Base-by-base conservation (phyloP, 2,113 vertebrate species). In the Pseudorhombus dupliciocellatus region DNA sequence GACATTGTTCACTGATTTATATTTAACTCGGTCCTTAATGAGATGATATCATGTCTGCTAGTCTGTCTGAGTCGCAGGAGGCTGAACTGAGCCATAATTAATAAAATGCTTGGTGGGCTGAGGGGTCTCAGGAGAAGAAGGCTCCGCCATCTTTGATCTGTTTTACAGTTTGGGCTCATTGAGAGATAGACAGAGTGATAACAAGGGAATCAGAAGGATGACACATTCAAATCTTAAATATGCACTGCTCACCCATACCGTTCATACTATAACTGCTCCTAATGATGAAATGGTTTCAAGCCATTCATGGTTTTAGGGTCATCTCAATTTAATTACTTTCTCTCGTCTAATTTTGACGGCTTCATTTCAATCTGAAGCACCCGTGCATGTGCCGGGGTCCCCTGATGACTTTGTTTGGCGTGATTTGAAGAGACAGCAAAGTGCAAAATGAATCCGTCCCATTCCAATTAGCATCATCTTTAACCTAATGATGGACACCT, bases 381-480 rank as follows among this genome's bases (percentile, higher is more conserved):
- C 63, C 42, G 42, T 85, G 92, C 90, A 85, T 92, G 93, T 88
- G 88, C 89, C 88, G 84, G 89, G 91, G 70, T 83, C 73, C 90
- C 91, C 87, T 95, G 94, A 96, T 97, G 96, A 96, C 96, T 97
- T 96, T 95, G 95, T 97, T 96, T 96, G 92, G 93, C 90, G 84
- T 95, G 96, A 98, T 97, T 95, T 92, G 94, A 96, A 96, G 95
- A 95, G 96, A 97, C 95, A 96, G 95, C 94, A 94, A 93, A 93
- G 94, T 95, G 94, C 95, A 95, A 96, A 96, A 97, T 96, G 95
- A 97, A 98, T 96, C 94, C 94, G 93, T 96, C 95, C 94, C 95
- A 95, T 96, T 97, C 93, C 96, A 97, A 96, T 98, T 98, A 96
- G 95, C 95, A 94, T 96, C 95, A 96, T 97, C 96, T 97, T 97